Percentiles rank a stretch among this genome's conserved stretches.
These are phyloP conservation scores for Ivindomyrus marchei DNA, from an alignment of 2,113 vertebrate species.

Conservation along the genomic window DNA sequence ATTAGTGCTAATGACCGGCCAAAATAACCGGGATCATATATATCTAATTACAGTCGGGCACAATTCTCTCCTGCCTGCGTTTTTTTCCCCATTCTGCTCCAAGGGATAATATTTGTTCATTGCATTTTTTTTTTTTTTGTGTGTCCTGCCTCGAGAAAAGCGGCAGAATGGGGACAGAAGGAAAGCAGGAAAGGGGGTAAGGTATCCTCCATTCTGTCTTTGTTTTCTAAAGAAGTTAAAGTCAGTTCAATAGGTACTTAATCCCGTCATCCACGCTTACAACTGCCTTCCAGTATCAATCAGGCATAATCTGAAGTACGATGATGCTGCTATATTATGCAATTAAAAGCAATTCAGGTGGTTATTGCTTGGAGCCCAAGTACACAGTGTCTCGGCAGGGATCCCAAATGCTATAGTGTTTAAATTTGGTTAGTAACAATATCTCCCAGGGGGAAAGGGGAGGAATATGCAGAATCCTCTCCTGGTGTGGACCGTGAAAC, in stretches of 20 bases:
- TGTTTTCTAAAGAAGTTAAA: slow-evolving; percentile 86
- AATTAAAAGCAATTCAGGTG: slow-evolving; percentile 90
- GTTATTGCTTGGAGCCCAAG: slow-evolving; percentile 74
- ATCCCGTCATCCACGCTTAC: slow-evolving; percentile 81
- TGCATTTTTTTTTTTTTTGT: slow-evolving; percentile 58
- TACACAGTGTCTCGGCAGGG: slow-evolving; percentile 67
- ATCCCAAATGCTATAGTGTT: slow-evolving; percentile 66
- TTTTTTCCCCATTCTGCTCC: slow-evolving; percentile 72
- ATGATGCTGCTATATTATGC: slow-evolving; percentile 78
- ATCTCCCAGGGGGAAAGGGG: slow-evolving; percentile 54
- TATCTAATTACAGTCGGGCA: slow-evolving; percentile 79
- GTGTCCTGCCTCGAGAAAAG: slow-evolving; percentile 44
- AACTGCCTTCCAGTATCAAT: slow-evolving; percentile 80
- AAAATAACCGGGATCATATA: slow-evolving; percentile 77
- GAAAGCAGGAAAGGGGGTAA: slow-evolving; percentile 63
- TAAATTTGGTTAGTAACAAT: slow-evolving; percentile 70
- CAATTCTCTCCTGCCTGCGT: slow-evolving; percentile 50
- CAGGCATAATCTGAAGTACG: slow-evolving; percentile 81
- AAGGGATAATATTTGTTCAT: slow-evolving; percentile 80
- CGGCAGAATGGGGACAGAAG: slow-evolving; percentile 32
- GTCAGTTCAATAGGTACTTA: slow-evolving; percentile 87
- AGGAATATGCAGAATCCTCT: slow-evolving; percentile 59
- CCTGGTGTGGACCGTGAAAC: slow-evolving; percentile 53
- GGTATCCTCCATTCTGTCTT: slow-evolving; percentile 75
- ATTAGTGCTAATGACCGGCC: slow-evolving; percentile 76